Evolutionary conservation across 2,888 invertebrate species (phyloP).

Genomic region (Achlya flavicornis): DNA sequence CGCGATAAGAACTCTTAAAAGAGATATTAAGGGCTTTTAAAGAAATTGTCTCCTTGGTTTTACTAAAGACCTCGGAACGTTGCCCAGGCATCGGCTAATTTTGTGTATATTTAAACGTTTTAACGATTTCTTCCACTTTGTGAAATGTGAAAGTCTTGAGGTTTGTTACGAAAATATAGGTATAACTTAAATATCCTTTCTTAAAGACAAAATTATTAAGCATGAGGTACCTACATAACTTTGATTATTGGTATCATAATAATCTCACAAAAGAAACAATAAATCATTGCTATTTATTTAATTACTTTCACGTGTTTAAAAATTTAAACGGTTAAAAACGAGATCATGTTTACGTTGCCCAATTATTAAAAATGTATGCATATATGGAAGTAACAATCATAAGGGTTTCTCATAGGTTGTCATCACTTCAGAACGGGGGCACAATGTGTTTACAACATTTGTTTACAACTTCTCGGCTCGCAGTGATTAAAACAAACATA

Average conservation of each 20-base stretch:
- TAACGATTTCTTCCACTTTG: constrained; percentile 1
- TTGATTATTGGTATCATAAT: no score
- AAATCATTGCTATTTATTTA: background rate
- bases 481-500: constrained; percentile 60
- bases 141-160: background rate
- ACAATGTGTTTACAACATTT: constrained; percentile 54
- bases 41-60: constrained; percentile 67
- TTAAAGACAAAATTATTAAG: no score
- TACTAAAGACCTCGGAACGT: constrained; percentile 38
- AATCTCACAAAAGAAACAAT: no score
- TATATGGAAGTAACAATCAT: constrained; percentile 22
- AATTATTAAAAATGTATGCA: constrained; percentile 14
- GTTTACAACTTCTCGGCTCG: constrained; percentile 57
- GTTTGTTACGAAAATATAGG: background rate
- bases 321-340: background rate
- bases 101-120: constrained; percentile 12
- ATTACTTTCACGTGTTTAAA: background rate
- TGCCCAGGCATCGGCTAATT: constrained; percentile 28
- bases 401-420: constrained; percentile 53
- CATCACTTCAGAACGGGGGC: constrained; percentile 56
- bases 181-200: background rate
- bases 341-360: background rate
- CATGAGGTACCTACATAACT: no score
- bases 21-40: constrained; percentile 77
- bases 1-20: constrained; percentile 75